These are phyloP conservation scores for Siderastrea radians DNA, from an alignment of 92 coral and sea anemone species.

Conservation along the genomic window DNA sequence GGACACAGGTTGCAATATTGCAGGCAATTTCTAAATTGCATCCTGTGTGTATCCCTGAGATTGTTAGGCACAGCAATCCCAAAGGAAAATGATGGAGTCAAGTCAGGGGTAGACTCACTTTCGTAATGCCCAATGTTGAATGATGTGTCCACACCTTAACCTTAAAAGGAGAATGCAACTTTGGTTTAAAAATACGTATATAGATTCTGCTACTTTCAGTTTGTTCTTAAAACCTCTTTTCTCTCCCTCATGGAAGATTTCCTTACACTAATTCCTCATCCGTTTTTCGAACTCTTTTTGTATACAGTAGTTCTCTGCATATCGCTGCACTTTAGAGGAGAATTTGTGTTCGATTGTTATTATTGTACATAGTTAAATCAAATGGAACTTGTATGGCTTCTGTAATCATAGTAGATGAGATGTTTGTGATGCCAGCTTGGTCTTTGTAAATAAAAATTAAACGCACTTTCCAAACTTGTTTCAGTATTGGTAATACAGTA, in stretches of 20 bases:
- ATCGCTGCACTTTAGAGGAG: neutral
- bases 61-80: neutral
- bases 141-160: neutral
- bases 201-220: too few species aligned
- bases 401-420: slow-evolving; percentile 25
- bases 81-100: neutral
- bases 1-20: neutral
- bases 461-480: slow-evolving; percentile 21
- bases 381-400: slow-evolving; percentile 10
- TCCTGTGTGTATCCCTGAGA: neutral
- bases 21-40: neutral
- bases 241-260: neutral
- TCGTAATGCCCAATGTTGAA: neutral
- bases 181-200: neutral
- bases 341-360: neutral
- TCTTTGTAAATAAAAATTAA: slow-evolving; percentile 47
- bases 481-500: neutral
- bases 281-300: neutral
- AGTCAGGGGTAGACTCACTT: neutral
- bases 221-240: neutral
- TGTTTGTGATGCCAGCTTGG: neutral
- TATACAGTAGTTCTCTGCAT: neutral
- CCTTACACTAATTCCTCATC: neutral
- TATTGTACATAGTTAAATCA: slow-evolving; percentile 39
- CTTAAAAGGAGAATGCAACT: neutral